Conservation (phyloP, 2,113 vertebrate genomes). For the Eurypyga helias region DNA sequence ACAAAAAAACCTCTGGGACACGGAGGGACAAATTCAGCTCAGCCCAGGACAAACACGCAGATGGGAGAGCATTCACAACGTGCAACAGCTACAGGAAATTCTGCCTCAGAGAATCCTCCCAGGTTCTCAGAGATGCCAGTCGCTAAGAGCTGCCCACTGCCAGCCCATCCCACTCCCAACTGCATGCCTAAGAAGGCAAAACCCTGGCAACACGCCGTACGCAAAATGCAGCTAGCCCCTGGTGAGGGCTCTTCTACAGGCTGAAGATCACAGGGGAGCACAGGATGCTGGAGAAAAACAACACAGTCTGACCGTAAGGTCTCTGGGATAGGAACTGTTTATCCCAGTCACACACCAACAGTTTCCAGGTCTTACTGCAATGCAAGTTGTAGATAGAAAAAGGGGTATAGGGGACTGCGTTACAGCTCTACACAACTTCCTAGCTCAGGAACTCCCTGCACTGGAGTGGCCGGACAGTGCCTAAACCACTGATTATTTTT, state of each 20-base stretch:
- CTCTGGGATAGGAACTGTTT: background rate
- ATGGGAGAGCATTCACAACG: background rate
- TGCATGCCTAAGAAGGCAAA: background rate
- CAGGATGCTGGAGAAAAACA: background rate
- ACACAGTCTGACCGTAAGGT: background rate
- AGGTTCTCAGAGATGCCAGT: background rate
- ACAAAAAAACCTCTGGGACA: background rate
- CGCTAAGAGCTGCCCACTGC: background rate
- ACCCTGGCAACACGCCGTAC: background rate
- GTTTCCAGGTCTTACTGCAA: background rate
- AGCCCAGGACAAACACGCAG: background rate
- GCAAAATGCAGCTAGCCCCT: background rate
- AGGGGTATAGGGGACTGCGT: background rate
- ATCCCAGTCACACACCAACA: background rate
- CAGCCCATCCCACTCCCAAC: background rate
- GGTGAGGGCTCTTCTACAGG: background rate
- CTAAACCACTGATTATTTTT: background rate
- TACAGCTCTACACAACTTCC: background rate
- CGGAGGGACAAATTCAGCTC: background rate
- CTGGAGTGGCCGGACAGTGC: background rate
- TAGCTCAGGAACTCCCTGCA: background rate
- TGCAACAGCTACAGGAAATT: background rate
- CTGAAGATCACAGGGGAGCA: background rate
- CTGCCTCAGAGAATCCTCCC: background rate
- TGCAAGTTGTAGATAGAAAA: background rate